Percentiles rank a stretch among this genome's conserved stretches.
These are phyloP conservation scores for Gryllus longicercus DNA, from an alignment of 2,888 invertebrate genomes.

Conservation along the genomic window DNA sequence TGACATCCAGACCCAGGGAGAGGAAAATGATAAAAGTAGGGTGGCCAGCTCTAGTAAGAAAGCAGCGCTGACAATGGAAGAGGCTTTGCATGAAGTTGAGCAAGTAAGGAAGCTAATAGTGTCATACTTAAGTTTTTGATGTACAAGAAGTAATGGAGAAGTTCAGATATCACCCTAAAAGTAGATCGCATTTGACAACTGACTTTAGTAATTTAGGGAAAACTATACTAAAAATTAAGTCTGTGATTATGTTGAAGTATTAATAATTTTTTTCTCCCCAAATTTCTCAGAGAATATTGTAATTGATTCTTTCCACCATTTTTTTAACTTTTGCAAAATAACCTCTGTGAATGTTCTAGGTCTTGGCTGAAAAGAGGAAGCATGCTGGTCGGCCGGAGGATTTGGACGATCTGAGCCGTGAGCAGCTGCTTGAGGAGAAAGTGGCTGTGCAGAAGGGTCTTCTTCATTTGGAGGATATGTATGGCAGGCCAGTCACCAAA, in stretches of 20 bases:
- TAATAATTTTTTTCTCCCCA: too few relatives aligned
- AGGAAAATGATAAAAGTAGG: constrained; percentile 38
- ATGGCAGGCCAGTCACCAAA: constrained; percentile 81
- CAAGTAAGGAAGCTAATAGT: constrained; percentile 52
- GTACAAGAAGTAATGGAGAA: neutral
- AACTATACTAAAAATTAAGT: too few relatives aligned
- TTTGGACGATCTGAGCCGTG: constrained; percentile 69
- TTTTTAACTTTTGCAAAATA: too few relatives aligned
- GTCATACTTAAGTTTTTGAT: neutral
- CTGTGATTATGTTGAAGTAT: too few relatives aligned
- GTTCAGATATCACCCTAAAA: too few relatives aligned
- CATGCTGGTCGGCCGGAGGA: constrained; percentile 56
- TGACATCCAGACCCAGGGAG: constrained; percentile 43
- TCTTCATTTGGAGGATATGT: constrained; percentile 80
- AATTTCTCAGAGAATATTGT: too few relatives aligned
- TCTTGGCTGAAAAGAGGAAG: constrained; percentile 64
- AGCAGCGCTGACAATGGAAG: constrained; percentile 44
- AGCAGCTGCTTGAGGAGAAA: constrained; percentile 87
- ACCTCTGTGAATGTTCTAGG: constrained; percentile 44
- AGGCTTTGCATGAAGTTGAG: constrained; percentile 61
- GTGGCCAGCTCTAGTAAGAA: constrained; percentile 29
- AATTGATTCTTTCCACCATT: too few relatives aligned
- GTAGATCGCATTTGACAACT: too few relatives aligned
- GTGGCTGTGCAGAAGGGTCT: constrained; percentile 84
- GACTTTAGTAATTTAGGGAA: too few relatives aligned